A percentile compares a stretch with the other conserved stretches of the same genome.
Evolutionary conservation across 2,888 invertebrate genomes (phyloP).

Genomic region (Masnerella sp.): DNA sequence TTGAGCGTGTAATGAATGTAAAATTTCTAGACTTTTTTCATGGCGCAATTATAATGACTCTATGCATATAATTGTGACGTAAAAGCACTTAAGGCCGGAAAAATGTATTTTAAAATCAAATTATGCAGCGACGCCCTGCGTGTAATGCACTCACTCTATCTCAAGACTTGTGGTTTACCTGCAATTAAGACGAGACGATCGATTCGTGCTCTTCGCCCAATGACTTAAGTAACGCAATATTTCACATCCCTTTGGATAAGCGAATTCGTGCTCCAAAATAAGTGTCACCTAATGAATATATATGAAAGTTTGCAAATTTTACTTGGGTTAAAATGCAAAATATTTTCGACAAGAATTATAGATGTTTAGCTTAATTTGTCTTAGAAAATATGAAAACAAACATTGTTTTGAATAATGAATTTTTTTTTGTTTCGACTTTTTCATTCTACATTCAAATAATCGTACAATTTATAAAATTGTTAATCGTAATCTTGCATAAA

Average conservation of each 20-base stretch:
- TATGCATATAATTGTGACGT: slow-evolving; percentile 30
- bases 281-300: slow-evolving; percentile 6
- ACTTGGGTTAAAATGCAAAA: no score
- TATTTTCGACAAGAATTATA: no score
- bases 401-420: no score
- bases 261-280: slow-evolving; percentile 1
- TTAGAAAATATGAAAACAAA: no score
- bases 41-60: slow-evolving; percentile 31
- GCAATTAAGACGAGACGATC: slow-evolving; percentile 53
- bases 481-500: no score
- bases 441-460: no score
- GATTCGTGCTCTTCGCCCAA: slow-evolving; percentile 46
- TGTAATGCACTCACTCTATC: slow-evolving; percentile 38
- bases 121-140: slow-evolving; percentile 31
- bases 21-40: background rate
- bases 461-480: no score
- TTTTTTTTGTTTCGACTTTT: no score
- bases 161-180: slow-evolving; percentile 53
- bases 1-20: background rate
- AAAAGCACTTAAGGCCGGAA: slow-evolving; percentile 43
- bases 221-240: slow-evolving; percentile 41
- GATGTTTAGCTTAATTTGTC: no score
- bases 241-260: slow-evolving; percentile 28
- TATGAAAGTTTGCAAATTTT: no score
- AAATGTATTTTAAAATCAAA: slow-evolving; percentile 46